Evolutionary conservation across 2,797 vertebrate genomes (phyloP).

Genomic region (Trachurus trachurus): DNA sequence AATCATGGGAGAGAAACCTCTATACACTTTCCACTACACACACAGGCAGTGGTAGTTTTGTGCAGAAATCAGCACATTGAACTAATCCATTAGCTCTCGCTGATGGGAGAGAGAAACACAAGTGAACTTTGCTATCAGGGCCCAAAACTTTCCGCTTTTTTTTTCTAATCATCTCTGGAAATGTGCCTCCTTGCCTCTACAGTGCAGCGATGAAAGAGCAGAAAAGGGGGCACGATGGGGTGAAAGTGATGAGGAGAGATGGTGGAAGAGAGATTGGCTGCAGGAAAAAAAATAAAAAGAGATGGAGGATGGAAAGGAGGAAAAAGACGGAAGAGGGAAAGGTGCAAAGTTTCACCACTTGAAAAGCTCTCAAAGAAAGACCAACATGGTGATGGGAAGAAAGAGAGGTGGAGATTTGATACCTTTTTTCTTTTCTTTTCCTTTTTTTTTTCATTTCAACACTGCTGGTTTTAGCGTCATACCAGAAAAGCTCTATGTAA

Average conservation of each 20-base stretch:
- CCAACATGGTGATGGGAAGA: not conserved
- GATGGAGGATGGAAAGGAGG: not conserved
- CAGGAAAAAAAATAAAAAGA: not conserved
- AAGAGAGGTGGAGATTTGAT: not conserved
- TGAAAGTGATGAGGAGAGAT: slow-evolving; percentile 12
- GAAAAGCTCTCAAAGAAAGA: not conserved
- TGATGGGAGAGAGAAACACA: slow-evolving; percentile 47
- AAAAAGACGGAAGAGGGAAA: not conserved
- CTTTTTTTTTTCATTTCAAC: no score
- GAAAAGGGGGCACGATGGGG: not conserved
- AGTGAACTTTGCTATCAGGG: slow-evolving; percentile 52
- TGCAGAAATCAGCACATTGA: slow-evolving; percentile 75
- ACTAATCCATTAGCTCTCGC: slow-evolving; percentile 70
- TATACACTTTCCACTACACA: slow-evolving; percentile 39
- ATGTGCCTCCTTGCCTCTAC: slow-evolving; percentile 12
- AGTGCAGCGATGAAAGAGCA: slow-evolving; percentile 3
- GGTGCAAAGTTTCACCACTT: not conserved
- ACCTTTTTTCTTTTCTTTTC: not conserved
- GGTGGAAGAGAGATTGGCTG: not conserved
- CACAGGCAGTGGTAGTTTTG: slow-evolving; percentile 45
- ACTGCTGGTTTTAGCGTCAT: no score
- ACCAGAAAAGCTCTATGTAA: not conserved
- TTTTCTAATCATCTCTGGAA: slow-evolving; percentile 46
- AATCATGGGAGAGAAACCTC: not conserved
- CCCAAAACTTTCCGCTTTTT: slow-evolving; percentile 56